Evolutionary conservation across 2,797 vertebrate species (phyloP), one percentile per base, ranked within the genome.

Genomic region (Spheniscus humboldti): DNA sequence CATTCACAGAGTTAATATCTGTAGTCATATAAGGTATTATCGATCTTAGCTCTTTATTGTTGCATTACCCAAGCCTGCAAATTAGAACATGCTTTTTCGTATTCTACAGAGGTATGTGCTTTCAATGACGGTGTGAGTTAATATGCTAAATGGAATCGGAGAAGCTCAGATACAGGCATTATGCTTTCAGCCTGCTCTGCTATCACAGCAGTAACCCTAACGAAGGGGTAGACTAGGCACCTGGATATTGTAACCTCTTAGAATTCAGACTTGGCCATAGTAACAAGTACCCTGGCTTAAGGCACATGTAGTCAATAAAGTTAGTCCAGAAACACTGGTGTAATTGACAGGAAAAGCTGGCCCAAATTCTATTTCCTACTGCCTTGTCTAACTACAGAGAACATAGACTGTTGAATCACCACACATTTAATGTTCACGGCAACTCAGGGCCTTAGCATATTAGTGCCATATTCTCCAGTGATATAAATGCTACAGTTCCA

Each of bases 211-310:
- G 19, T 9, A 56, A 39, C 18, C 7, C 33, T 18, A 8, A n/a
- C 0, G 1, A 57, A 77, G 30, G 27, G 27, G 7, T 15, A 52
- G 28, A 10, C 7, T 2, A 41, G 5, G 22, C 13, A 63, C 43
- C 18, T 30, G 23, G 17, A 7, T 45, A 20, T 18, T 24, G 5
- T 6, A 74, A 30, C 20, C 16, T 67, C n/a, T 53, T 39, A 16
- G 31, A 72, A 53, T 80, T 76, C 43, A 43, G 25, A 30, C 33
- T 43, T 12, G 7, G 8, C 35, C 35, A 22, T 4, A 47, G 22
- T 18, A 57, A 55, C 35, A 62, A 48, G 45, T 50, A 55, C 3
- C 3, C 9, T 20, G 53, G 18, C 9, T 73, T 62, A 83, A 67
- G 18, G 31, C 15, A 66, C 16, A 8, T 3, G 2, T 30, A 41